Conservation (phyloP, 2,888 invertebrate species). For the Tubulanus polymorphus region DNA sequence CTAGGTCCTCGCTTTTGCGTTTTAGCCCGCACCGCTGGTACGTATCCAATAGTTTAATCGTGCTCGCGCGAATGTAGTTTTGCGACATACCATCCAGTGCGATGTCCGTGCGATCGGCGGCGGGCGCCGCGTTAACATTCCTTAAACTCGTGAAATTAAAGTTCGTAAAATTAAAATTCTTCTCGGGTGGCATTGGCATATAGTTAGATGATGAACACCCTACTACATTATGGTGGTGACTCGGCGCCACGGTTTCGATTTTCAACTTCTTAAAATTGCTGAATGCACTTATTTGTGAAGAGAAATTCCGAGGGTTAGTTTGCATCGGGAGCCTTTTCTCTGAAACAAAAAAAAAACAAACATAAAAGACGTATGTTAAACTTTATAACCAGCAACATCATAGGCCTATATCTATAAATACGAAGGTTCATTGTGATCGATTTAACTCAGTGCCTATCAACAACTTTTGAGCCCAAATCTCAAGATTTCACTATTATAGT, state of each 20-base stretch:
- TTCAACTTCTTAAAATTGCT: constrained; percentile 42
- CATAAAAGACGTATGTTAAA: neutral
- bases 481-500: too few species aligned
- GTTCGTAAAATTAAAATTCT: constrained; percentile 3
- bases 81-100: constrained; percentile 49
- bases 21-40: constrained; percentile 58
- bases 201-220: neutral
- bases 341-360: constrained; percentile 19
- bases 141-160: constrained; percentile 11
- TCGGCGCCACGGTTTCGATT: constrained; percentile 31
- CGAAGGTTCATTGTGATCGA: too few species aligned
- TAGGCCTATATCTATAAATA: too few species aligned
- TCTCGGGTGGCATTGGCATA: neutral
- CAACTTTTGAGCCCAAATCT: too few species aligned
- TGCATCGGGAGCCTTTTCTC: constrained; percentile 36
- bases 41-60: constrained; percentile 66
- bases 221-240: neutral
- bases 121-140: constrained; percentile 22
- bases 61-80: constrained; percentile 64
- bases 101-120: constrained; percentile 16
- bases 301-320: constrained; percentile 35
- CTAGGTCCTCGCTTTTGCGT: constrained; percentile 48
- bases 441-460: too few species aligned
- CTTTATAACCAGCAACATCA: constrained; percentile 1
- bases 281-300: constrained; percentile 34